Evolutionary conservation across 2,888 invertebrate genomes (phyloP).

Genomic region (Pristionchus japonicus): DNA sequence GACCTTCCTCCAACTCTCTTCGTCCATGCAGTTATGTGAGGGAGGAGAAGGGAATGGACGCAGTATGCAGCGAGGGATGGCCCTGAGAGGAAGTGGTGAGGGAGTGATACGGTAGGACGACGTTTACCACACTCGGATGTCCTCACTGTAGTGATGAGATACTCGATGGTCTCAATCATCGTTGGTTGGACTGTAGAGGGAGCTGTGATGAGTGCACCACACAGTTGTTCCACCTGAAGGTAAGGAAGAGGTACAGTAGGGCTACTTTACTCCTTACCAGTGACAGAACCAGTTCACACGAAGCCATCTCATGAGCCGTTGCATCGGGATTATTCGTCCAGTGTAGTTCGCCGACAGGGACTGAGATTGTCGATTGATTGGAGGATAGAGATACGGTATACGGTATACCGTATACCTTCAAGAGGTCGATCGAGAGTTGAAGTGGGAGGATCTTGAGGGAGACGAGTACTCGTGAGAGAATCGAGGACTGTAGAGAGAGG

Average conservation of each 20-base stretch:
- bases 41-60: constrained; percentile 45
- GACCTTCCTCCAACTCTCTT: constrained; percentile 37
- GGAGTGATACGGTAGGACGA: constrained; percentile 32
- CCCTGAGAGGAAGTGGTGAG: background rate
- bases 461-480: constrained; percentile 45
- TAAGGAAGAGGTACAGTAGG: background rate
- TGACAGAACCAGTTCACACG: constrained; percentile 59
- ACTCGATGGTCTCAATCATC: constrained; percentile 57
- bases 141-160: constrained; percentile 55
- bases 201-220: constrained; percentile 61
- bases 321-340: constrained; percentile 48
- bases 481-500: constrained; percentile 53
- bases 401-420: constrained; percentile 43
- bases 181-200: constrained; percentile 56
- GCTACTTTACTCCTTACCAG: constrained; percentile 48
- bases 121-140: constrained; percentile 52
- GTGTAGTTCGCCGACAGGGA: constrained; percentile 56
- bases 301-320: constrained; percentile 53
- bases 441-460: constrained; percentile 17
- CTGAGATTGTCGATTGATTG: constrained; percentile 44
- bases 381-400: too few species aligned
- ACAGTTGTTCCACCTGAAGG: constrained; percentile 57
- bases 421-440: constrained; percentile 45
- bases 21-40: constrained; percentile 45
- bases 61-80: constrained; percentile 40